Evolutionary conservation across 2,113 vertebrate genomes (phyloP).

Genomic region (Zosterops japonicus): DNA sequence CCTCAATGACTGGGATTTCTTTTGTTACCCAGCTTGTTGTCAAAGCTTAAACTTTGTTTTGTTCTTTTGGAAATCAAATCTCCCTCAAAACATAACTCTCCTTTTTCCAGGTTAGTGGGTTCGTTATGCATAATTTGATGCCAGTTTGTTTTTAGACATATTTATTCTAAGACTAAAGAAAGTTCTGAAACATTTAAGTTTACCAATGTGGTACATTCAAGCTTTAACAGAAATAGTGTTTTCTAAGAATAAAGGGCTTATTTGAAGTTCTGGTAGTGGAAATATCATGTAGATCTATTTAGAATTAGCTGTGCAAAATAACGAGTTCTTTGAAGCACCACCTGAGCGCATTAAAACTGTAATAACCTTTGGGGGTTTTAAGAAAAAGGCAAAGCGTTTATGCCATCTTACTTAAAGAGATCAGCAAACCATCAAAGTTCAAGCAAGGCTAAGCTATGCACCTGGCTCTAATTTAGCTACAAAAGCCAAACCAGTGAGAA

Average conservation of each 20-base stretch:
- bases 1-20: slow-evolving; percentile 8
- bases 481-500: background rate
- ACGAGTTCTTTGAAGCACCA: slow-evolving; percentile 21
- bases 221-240: background rate
- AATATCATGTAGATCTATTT: slow-evolving; percentile 3
- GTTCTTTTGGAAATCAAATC: background rate
- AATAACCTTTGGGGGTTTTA: background rate
- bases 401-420: slow-evolving; percentile 14
- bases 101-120: background rate
- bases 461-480: slow-evolving; percentile 46
- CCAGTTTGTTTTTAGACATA: background rate
- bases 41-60: slow-evolving; percentile 28
- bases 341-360: background rate
- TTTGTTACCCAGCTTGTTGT: slow-evolving; percentile 47
- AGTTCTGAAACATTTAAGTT: background rate
- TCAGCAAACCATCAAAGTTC: slow-evolving; percentile 27
- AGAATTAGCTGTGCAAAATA: slow-evolving; percentile 30
- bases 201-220: background rate
- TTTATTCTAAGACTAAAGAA: background rate
- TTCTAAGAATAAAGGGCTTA: background rate
- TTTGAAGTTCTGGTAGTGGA: background rate
- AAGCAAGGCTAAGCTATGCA: slow-evolving; percentile 7
- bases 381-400: background rate
- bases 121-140: background rate
- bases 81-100: background rate